phyloP scores from a whole-genome alignment of 92 coral and sea anemone genomes.

The Palythoa heliodiscus region DNA sequence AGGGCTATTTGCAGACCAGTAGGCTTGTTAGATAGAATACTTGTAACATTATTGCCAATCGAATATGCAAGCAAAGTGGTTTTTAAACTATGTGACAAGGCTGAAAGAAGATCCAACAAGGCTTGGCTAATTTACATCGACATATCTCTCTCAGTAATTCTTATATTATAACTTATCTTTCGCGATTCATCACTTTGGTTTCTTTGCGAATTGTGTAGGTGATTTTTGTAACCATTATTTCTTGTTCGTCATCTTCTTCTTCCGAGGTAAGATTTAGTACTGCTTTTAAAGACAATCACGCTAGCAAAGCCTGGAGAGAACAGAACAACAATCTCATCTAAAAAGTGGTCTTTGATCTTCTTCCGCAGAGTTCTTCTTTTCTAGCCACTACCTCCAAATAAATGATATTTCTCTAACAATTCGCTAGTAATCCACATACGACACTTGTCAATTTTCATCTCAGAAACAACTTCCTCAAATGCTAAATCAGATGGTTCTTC shows the following conservation, averaged over 20 bases:
- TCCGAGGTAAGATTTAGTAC: neutral
- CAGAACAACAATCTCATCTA: conserved; percentile 53
- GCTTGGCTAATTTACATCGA: conserved; percentile 52
- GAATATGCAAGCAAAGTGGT: conserved; percentile 58
- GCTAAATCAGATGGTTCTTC: conserved; percentile 15
- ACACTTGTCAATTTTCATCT: conserved; percentile 51
- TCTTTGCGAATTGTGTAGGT: conserved; percentile 51
- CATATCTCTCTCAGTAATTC: conserved; percentile 59
- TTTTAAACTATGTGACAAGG: conserved; percentile 49
- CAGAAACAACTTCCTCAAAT: conserved; percentile 17
- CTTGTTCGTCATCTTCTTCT: no score
- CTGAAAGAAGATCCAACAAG: conserved; percentile 64
- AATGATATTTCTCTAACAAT: conserved; percentile 49
- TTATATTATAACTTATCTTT: conserved; percentile 48
- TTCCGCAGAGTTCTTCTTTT: conserved; percentile 45
- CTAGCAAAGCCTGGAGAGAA: conserved; percentile 68
- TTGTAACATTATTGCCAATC: conserved; percentile 9
- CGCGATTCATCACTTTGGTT: conserved; percentile 45
- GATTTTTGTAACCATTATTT: conserved; percentile 38
- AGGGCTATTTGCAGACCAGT: conserved; percentile 67
- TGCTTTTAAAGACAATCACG: conserved; percentile 46
- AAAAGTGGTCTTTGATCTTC: conserved; percentile 43
- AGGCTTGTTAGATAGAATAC: conserved; percentile 54
- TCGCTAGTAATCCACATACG: conserved; percentile 67
- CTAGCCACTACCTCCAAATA: conserved; percentile 51